Percentiles rank a stretch among this genome's conserved stretches.
phyloP scores from a whole-genome alignment of 2,113 vertebrate species.

The Choloepus hoffmanni region DNA sequence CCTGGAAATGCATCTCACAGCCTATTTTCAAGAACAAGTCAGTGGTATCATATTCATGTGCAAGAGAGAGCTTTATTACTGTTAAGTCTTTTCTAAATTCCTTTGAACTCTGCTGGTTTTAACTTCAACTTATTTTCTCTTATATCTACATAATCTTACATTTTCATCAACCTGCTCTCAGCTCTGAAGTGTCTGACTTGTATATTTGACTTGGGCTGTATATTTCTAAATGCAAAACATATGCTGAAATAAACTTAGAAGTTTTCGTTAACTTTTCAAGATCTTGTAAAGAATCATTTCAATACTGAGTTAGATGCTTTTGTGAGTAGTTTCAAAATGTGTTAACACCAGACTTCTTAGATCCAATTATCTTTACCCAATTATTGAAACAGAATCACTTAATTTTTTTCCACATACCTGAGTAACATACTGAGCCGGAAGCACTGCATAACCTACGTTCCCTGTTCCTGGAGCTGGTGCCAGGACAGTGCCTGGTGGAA shows the following conservation, averaged over 20 bases:
- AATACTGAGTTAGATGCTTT: background rate
- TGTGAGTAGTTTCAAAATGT: background rate
- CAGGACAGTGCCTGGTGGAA: conserved; percentile 96
- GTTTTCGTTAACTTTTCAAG: background rate
- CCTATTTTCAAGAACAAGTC: background rate
- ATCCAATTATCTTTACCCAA: background rate
- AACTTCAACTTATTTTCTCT: background rate
- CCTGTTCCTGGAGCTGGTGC: conserved; percentile 94
- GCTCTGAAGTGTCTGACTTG: conserved; percentile 13
- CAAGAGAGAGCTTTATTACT: background rate
- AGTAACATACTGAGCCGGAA: conserved; percentile 97
- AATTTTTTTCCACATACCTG: conserved; percentile 88
- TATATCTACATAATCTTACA: background rate
- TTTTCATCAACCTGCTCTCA: background rate
- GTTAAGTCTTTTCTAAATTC: background rate
- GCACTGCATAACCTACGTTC: conserved; percentile 95
- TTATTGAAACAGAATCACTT: background rate
- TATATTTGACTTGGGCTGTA: background rate
- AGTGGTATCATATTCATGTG: background rate
- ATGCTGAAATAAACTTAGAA: conserved; percentile 1
- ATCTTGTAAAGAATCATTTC: background rate
- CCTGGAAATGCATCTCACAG: background rate
- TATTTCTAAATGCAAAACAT: conserved; percentile 45
- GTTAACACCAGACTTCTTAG: background rate
- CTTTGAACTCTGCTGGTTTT: background rate